phyloP scores from a whole-genome alignment of 2,113 vertebrate species.

The Archilochus colubris region DNA sequence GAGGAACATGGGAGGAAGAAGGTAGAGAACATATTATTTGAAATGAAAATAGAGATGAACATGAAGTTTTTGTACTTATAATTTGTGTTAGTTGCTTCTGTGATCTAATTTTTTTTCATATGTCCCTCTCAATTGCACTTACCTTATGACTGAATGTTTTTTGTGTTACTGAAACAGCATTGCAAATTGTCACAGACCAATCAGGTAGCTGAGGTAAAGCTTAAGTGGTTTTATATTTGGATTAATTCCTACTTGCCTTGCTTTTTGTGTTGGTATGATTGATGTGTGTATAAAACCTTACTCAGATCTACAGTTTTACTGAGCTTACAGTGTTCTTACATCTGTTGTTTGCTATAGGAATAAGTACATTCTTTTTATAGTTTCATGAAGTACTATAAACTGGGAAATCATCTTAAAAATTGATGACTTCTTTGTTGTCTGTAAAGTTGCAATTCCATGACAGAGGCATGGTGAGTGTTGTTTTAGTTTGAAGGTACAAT shows the following conservation, averaged over 20 bases:
- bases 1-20: background rate
- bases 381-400: background rate
- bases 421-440: background rate
- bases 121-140: background rate
- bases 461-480: background rate
- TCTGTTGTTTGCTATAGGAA: background rate
- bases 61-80: conserved; percentile 17
- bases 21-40: background rate
- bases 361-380: background rate
- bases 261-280: background rate
- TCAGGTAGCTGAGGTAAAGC: background rate
- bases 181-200: background rate
- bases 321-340: background rate
- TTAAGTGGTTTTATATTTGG: background rate
- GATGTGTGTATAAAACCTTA: background rate
- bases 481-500: background rate
- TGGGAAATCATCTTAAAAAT: background rate
- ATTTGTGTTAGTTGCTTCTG: background rate
- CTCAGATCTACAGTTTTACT: background rate
- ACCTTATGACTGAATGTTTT: background rate
- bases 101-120: background rate
- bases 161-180: background rate
- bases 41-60: conserved; percentile 10
- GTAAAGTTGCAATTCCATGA: background rate
- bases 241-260: background rate